These are phyloP conservation scores for Brenthis ino DNA, from an alignment of 2,888 invertebrate genomes.

Conservation along the genomic window DNA sequence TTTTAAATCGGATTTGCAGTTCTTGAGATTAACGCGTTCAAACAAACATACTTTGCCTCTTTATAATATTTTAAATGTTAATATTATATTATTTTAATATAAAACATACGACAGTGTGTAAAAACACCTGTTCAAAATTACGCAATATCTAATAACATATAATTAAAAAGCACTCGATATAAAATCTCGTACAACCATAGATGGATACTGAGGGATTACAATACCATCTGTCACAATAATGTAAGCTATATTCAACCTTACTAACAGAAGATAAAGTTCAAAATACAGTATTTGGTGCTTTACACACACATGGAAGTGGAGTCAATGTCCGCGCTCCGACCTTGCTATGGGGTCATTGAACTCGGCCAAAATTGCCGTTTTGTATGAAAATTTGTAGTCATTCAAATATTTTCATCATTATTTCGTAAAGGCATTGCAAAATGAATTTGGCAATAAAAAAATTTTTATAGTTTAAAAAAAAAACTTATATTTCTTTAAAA, in stretches of 20 bases:
- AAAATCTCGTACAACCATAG: slow-evolving; percentile 36
- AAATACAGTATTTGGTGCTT: slow-evolving; percentile 31
- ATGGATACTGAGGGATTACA: slow-evolving; percentile 40
- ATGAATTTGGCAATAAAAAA: no score
- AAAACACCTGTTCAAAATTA: slow-evolving; percentile 26
- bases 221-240: slow-evolving; percentile 37
- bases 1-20: no score
- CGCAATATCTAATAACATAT: slow-evolving; percentile 31
- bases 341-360: slow-evolving; percentile 67
- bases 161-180: slow-evolving; percentile 33
- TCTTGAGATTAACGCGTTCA: no score
- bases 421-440: no score
- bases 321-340: slow-evolving; percentile 70
- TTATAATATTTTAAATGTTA: not conserved
- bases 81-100: not conserved
- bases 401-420: not conserved
- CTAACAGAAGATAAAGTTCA: slow-evolving; percentile 29
- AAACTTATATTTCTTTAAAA: no score
- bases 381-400: slow-evolving; percentile 38
- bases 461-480: no score
- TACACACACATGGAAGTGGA: slow-evolving; percentile 47
- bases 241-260: slow-evolving; percentile 37
- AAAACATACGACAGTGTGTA: no score
- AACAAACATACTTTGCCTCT: not conserved
- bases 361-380: slow-evolving; percentile 59